Percentiles rank a stretch among this genome's conserved stretches.
Conservation (phyloP, 1,140 invertebrate genomes). For the Cydia amplana region DNA sequence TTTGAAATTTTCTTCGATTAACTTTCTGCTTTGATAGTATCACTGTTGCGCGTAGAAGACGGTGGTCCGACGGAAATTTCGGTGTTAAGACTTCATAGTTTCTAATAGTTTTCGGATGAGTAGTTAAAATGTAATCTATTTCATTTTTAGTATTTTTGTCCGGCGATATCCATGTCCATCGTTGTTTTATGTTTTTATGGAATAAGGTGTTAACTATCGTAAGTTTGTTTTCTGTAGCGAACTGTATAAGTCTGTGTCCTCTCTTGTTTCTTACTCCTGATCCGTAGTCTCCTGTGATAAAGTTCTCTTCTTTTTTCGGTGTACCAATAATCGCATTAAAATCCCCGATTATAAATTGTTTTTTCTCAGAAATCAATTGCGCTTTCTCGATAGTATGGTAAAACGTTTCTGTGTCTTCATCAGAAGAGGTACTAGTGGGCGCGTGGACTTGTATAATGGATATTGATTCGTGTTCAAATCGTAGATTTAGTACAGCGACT, state of each 20-base stretch:
- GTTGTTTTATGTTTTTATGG: neutral
- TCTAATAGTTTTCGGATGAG: neutral
- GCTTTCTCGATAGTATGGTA: neutral
- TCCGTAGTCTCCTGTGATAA: neutral
- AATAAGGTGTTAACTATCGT: slow-evolving; percentile 6
- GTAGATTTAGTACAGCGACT: neutral
- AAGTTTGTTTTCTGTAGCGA: neutral
- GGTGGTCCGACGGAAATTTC: neutral
- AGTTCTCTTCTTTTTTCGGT: neutral
- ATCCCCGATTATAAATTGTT: neutral
- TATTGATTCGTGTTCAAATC: neutral
- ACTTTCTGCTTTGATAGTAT: neutral
- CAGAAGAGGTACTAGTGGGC: neutral
- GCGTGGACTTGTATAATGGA: neutral
- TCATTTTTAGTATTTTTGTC: too few relatives aligned
- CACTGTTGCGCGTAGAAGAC: neutral
- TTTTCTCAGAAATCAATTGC: neutral
- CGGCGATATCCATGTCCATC: slow-evolving; percentile 1
- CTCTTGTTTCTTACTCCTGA: slow-evolving; percentile 1
- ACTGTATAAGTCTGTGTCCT: neutral
- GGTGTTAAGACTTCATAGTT: neutral
- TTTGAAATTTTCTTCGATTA: neutral
- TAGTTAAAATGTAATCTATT: neutral
- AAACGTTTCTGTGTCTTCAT: neutral
- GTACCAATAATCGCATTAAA: neutral